Percentiles rank a stretch among this genome's conserved stretches.
Evolutionary conservation across 2,797 vertebrate species (phyloP).

Genomic region (Nannoperca obscura): DNA sequence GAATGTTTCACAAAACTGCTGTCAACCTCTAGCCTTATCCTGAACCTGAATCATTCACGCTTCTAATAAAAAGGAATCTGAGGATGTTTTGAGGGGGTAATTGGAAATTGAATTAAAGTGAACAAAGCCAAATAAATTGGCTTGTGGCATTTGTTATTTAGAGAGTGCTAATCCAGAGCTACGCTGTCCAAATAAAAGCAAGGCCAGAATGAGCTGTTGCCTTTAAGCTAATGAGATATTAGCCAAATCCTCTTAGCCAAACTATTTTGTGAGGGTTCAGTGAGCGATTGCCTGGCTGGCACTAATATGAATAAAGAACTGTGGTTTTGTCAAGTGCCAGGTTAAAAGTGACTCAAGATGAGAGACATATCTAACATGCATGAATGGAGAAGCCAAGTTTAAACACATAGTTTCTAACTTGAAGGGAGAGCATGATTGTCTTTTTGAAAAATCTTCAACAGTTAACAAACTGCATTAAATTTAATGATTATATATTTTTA

Average conservation of each 20-base stretch:
- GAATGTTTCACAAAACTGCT: slow-evolving; percentile 47
- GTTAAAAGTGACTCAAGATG: slow-evolving; percentile 50
- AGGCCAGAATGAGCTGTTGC: slow-evolving; percentile 74
- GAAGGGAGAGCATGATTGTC: neutral
- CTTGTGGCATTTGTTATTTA: slow-evolving; percentile 76
- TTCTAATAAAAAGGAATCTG: slow-evolving; percentile 20
- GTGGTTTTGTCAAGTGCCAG: slow-evolving; percentile 49
- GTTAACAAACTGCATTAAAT: neutral
- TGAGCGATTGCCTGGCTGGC: slow-evolving; percentile 65
- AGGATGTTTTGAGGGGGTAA: slow-evolving; percentile 40
- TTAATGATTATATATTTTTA: neutral
- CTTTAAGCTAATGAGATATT: slow-evolving; percentile 83
- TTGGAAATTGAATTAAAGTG: slow-evolving; percentile 72
- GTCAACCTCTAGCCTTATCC: slow-evolving; percentile 42
- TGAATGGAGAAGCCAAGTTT: slow-evolving; percentile 32
- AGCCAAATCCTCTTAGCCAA: slow-evolving; percentile 82
- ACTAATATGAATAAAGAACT: slow-evolving; percentile 69
- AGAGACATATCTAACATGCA: slow-evolving; percentile 38
- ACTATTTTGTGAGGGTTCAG: slow-evolving; percentile 80
- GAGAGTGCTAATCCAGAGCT: slow-evolving; percentile 74
- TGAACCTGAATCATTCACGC: slow-evolving; percentile 27
- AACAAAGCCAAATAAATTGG: slow-evolving; percentile 76
- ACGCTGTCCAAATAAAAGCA: slow-evolving; percentile 74
- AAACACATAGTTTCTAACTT: slow-evolving; percentile 5
- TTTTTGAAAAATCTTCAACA: slow-evolving; percentile 9